Evolutionary conservation across 2,113 vertebrate species (phyloP).

Genomic region (Callipepla squamata): DNA sequence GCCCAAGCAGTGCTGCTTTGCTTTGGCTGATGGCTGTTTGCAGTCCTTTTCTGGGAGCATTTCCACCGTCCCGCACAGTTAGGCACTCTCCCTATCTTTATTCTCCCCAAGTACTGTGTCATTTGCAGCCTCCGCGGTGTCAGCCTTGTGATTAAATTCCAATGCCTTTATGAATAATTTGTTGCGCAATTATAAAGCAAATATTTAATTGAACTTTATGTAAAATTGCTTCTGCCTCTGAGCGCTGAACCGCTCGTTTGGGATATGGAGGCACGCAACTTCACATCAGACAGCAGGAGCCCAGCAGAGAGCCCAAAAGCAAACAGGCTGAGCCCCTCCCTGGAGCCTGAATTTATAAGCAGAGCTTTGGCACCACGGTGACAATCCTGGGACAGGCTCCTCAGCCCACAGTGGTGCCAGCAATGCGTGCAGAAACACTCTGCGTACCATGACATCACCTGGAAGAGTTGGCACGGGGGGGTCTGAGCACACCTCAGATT

Average conservation of each 20-base stretch:
- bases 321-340: neutral
- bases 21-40: neutral
- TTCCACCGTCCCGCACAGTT: neutral
- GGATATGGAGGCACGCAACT: neutral
- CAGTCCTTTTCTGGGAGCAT: neutral
- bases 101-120: constrained; percentile 57
- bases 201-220: constrained; percentile 76
- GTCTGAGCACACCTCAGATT: constrained; percentile 4
- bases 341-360: neutral
- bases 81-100: constrained; percentile 3
- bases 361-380: neutral
- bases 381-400: neutral
- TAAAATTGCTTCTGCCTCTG: constrained; percentile 66
- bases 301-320: neutral
- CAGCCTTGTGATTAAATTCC: constrained; percentile 67
- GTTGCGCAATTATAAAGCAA: constrained; percentile 74
- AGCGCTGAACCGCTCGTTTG: neutral
- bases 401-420: neutral
- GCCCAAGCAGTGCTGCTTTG: fast-evolving
- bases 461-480: neutral
- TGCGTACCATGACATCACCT: neutral
- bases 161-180: constrained; percentile 75
- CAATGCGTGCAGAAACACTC: neutral
- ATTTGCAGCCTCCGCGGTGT: constrained; percentile 50
- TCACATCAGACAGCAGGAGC: neutral